Evolutionary conservation across 2,797 vertebrate species (phyloP), one percentile per base, ranked within the genome.

Genomic region (Cetoscarus ocellatus): DNA sequence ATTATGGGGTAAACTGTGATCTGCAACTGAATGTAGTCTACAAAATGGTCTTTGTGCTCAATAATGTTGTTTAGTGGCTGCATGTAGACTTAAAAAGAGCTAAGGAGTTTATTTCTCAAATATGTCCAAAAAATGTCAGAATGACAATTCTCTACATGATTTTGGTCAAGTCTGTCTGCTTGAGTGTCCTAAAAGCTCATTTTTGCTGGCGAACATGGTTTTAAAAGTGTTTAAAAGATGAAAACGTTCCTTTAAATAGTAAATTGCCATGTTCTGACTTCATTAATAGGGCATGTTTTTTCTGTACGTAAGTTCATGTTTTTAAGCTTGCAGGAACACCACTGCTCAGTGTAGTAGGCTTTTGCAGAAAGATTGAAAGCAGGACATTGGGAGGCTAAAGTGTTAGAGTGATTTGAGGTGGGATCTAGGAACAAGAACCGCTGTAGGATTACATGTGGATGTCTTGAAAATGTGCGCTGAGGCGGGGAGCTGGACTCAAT

Each of bases 391-490:
- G 64, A 80, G 63, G 43, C 58, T 54, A 67, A 73, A 63, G 45
- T 55, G 45, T 55, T 71, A 66, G 54, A 50, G 59, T 51, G 40
- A 72, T 67, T 77, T 12, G 60, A 77, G 58, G 68, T 68, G 18
- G 42, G 77, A 65, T 70, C 61, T 73, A 35, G 54, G 67, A 82
- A 48, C 12, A 64, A 80, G 70, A 70, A 66, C 65, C 72, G 66
- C 36, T 13, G 50, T 18, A 43, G 86, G 83, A 89, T 90, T 87
- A 85, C 50, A 68, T 64, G 77, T 56, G 56, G 75, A 77, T 83
- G 81, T 86, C 59, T 85, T 70, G 77, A 71, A 87, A 90, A 85
- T 68, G 71, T 77, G 67, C 36, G 39, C 61, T 44, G 67, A 83
- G 62, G 59, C 49, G 39, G 43, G 73, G 75, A 56, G 58, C 77